Percentiles rank a stretch among this genome's conserved stretches.
These are phyloP conservation scores for Dicyrtomina minuta DNA, from an alignment of 2,888 invertebrate species.

Conservation along the genomic window DNA sequence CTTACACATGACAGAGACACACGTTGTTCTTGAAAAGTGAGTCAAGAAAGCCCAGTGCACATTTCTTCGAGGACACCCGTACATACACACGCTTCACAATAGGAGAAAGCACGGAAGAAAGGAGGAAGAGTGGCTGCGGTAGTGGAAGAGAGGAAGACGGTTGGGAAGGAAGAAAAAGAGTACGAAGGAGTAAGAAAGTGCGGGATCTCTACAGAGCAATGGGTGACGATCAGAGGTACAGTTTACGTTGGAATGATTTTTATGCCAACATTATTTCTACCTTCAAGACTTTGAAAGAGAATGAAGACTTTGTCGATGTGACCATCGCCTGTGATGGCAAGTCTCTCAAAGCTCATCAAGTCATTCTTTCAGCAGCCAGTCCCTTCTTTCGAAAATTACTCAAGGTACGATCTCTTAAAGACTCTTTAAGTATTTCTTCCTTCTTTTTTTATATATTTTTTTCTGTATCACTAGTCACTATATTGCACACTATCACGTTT, in stretches of 20 bases:
- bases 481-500: no score
- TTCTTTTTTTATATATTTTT: neutral
- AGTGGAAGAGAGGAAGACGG: constrained; percentile 4
- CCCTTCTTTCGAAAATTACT: constrained; percentile 46
- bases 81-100: neutral
- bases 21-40: neutral
- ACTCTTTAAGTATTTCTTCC: neutral
- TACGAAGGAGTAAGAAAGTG: no score
- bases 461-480: neutral
- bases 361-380: constrained; percentile 77
- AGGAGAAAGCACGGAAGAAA: neutral
- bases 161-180: constrained; percentile 16
- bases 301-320: constrained; percentile 91
- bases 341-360: constrained; percentile 57
- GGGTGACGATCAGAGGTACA: constrained; percentile 77
- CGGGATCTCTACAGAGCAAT: constrained; percentile 30
- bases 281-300: constrained; percentile 82
- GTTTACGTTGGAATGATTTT: constrained; percentile 92
- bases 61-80: no score
- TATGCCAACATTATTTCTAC: constrained; percentile 87
- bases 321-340: constrained; percentile 74
- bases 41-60: no score
- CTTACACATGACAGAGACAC: constrained; percentile 11
- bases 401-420: constrained; percentile 41
- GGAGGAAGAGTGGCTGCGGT: constrained; percentile 21